phyloP scores from a whole-genome alignment of 2,113 vertebrate genomes.

The Morone saxatilis region DNA sequence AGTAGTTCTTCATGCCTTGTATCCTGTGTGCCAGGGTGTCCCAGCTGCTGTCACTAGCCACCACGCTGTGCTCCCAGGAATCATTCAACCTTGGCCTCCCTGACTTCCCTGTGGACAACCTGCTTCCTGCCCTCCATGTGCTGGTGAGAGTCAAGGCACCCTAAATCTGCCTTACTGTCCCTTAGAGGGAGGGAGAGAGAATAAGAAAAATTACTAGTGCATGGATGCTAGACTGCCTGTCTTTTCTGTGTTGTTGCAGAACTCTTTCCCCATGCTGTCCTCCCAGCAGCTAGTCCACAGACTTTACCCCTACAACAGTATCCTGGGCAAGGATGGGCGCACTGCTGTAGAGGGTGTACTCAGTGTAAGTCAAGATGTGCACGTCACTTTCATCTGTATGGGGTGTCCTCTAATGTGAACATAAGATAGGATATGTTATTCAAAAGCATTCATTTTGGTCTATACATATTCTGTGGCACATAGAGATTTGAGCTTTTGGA shows the following conservation, averaged over 20 bases:
- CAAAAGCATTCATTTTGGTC: not conserved
- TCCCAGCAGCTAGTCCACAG: slow-evolving; percentile 87
- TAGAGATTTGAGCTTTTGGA: slow-evolving; percentile 94
- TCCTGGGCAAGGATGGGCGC: slow-evolving; percentile 92
- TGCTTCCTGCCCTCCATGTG: slow-evolving; percentile 89
- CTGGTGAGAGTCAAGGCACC: slow-evolving; percentile 84
- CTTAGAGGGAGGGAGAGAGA: not conserved
- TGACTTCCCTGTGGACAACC: slow-evolving; percentile 96
- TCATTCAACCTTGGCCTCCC: slow-evolving; percentile 92
- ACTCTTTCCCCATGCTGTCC: slow-evolving; percentile 92
- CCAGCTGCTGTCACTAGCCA: slow-evolving; percentile 94
- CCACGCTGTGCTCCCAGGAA: slow-evolving; percentile 96
- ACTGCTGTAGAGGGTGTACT: slow-evolving; percentile 90
- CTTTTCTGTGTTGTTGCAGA: slow-evolving; percentile 79
- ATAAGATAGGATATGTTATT: not conserved
- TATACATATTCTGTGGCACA: not conserved
- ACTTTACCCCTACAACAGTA: slow-evolving; percentile 91
- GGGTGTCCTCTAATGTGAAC: not conserved
- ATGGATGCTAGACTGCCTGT: not conserved
- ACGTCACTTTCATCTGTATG: too few species aligned
- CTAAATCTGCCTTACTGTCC: not conserved
- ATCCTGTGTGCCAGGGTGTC: slow-evolving; percentile 86
- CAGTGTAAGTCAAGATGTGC: slow-evolving; percentile 83
- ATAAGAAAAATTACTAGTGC: too few species aligned
- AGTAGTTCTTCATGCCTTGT: not conserved